Evolutionary conservation across 2,797 vertebrate species (phyloP), one percentile per base, ranked within the genome.

Genomic region (Sylvilagus floridanus): DNA sequence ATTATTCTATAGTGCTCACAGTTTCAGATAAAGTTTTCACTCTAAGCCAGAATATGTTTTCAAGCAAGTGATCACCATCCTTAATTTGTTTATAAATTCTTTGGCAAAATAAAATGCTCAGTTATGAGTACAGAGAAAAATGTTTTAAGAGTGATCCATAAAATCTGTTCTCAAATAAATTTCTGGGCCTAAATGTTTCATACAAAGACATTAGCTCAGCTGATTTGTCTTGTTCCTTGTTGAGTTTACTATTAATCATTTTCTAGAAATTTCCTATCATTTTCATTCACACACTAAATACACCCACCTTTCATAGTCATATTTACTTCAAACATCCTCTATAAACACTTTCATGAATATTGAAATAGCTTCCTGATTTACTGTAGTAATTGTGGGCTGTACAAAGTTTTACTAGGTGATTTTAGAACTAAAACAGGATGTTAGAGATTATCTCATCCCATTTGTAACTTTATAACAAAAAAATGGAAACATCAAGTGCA

Each of bases 281-380:
- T 78, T 42, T 52, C 2, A 69, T 11, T 68, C 32, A 66, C 52
- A 2, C 69, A 63, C 9, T 19, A 78, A 65, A 90, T 81, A 68
- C 57, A 82, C 16, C 19, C 52, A 35, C 52, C 52, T 89, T 82
- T 91, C 88, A 85, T 69, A 92, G 42, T 75, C 4, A 11, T 17
- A 30, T 85, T 81, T 92, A 82, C 22, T 69, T 88, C 63, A 54
- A 5, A 54, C 2, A 57, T 54, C 2, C 8, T 54, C n/a, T 16
- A 2, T 42, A 52, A 82, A 68, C 30, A 63, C 32, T 86, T 84
- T 91, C 1, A 3, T 77, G 24, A 86, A 71, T 69, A 66, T 60
- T 83, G 35, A 84, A 75, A 86, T 50, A 26, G 50, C 19, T 75
- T 96, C 35, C 47, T 91, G n/a, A 78, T 89, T 92, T 91, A 79